These are phyloP conservation scores for Ornithorhynchus anatinus DNA, from an alignment of 2,113 vertebrate species.

Conservation along the genomic window DNA sequence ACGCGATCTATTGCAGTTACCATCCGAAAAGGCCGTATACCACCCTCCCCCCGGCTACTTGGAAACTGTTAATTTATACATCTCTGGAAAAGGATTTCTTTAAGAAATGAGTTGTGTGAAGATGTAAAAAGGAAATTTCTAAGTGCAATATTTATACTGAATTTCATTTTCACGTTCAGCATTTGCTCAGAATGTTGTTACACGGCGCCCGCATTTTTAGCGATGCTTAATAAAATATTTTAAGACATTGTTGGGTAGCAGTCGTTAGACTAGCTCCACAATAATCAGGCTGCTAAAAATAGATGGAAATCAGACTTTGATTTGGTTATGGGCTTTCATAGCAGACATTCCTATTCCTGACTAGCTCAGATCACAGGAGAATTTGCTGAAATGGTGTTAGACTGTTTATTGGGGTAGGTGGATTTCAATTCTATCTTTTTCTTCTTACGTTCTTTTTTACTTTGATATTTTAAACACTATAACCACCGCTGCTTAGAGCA, in stretches of 20 bases:
- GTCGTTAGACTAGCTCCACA: constrained; percentile 10
- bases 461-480: too few species aligned
- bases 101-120: constrained; percentile 56
- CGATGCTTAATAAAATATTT: constrained; percentile 76
- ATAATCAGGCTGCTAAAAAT: constrained; percentile 10
- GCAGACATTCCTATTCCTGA: too few species aligned
- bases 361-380: too few species aligned
- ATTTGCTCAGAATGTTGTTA: constrained; percentile 55
- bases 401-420: too few species aligned
- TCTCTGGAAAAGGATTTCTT: constrained; percentile 47
- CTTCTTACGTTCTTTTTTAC: too few species aligned
- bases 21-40: constrained; percentile 15
- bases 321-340: too few species aligned
- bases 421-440: too few species aligned
- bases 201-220: constrained; percentile 58
- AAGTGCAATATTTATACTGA: constrained; percentile 88
- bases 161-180: constrained; percentile 54
- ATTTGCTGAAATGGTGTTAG: not conserved
- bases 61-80: constrained; percentile 66
- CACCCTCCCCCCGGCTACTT: constrained; percentile 28
- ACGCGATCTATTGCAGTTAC: not conserved
- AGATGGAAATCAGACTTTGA: too few species aligned
- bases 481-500: too few species aligned
- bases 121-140: constrained; percentile 71
- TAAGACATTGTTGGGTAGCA: constrained; percentile 40